Evolutionary conservation across 2,797 vertebrate species (phyloP), one percentile per base, ranked within the genome.

Genomic region (Ptychobarbus kaznakovi): DNA sequence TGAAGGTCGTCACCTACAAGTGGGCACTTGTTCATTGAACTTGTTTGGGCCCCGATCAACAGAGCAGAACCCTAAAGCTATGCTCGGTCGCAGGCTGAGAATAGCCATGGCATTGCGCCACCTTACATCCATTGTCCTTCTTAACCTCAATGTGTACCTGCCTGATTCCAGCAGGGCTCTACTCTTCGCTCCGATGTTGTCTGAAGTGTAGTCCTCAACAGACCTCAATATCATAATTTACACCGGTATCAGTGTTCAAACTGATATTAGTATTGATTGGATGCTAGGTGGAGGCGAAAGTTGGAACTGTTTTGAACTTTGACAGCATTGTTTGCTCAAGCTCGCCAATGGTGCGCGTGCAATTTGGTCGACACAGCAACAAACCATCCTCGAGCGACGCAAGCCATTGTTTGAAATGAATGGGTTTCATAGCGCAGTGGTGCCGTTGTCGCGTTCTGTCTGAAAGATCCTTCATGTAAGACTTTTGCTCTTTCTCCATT

Each of bases 21-120:
- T 87, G 79, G 51, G 28, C 69, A 85, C 66, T 69, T 82, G 86
- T 86, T 86, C 56, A 56, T 49, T 86, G 44, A 68, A 40, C 46
- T 69, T 78, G 84, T 88, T 80, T 58, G 40, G 75, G 38, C 42
- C 22, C 2, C 38, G 25, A 20, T 85, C 82, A 88, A 42, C 38
- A 68, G 53, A 44, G 46, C 82, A 81, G 74, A 86, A 86, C 68
- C 25, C 51, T 82, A 68, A 20, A 75, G 70, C 75, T 78, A 70
- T 22, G 12, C 82, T 72, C 65, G 68, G 38, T 83, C 79, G 61
- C 38, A 12, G 44, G 22, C 82, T 89, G 44, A 76, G 83, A 83
- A 80, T 87, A 83, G 86, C 76, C 35, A 9, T 35, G 63, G 63
- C 79, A 80, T 87, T 56, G 32, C 46, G 61, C 80, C 77, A 75